phyloP scores from a whole-genome alignment of 2,113 vertebrate genomes.

The Hemicordylus capensis region DNA sequence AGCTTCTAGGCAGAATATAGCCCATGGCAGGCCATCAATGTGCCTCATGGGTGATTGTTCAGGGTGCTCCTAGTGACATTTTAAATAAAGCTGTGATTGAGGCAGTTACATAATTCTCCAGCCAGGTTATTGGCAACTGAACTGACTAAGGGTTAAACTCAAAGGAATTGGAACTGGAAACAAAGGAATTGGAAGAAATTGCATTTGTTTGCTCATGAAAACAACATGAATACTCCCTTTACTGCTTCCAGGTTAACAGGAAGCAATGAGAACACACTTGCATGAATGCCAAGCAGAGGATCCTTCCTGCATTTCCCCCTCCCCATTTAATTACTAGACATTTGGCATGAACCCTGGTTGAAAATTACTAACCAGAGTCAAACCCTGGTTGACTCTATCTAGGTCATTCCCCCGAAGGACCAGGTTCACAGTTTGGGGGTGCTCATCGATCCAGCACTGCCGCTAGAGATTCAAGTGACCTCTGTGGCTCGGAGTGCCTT shows the following conservation, averaged over 20 bases:
- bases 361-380: too few species aligned
- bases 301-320: too few species aligned
- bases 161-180: not conserved
- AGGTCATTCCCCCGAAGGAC: too few species aligned
- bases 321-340: not conserved
- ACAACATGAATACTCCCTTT: too few species aligned
- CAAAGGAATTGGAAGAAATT: too few species aligned
- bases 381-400: not conserved
- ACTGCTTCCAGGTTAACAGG: not conserved
- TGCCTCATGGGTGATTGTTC: not conserved
- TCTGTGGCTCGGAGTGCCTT: too few species aligned
- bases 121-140: not conserved
- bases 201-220: too few species aligned
- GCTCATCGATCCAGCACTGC: too few species aligned
- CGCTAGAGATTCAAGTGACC: too few species aligned
- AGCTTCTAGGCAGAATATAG: not conserved
- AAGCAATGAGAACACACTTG: too few species aligned
- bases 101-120: not conserved
- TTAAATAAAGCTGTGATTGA: not conserved
- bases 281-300: not conserved
- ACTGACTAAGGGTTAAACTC: not conserved
- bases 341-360: not conserved
- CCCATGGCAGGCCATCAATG: not conserved
- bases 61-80: not conserved
- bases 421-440: too few species aligned